These are phyloP conservation scores for Phoenoteleia sp. DNA, from an alignment of 2,888 invertebrate genomes.

Conservation along the genomic window DNA sequence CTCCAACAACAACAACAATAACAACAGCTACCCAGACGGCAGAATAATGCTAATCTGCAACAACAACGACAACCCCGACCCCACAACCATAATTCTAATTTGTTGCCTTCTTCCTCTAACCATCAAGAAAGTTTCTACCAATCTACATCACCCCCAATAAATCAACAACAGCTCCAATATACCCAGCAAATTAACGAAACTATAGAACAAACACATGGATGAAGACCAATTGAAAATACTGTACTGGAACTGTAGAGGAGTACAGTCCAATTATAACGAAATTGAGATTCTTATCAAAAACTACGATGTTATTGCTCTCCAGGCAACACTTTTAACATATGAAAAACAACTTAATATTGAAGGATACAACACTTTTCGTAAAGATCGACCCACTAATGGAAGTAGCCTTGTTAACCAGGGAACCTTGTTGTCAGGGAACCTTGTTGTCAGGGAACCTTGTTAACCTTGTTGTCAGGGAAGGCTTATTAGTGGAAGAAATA, in stretches of 20 bases:
- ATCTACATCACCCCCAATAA: not conserved
- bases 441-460: no score
- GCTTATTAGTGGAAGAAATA: not conserved
- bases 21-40: no score
- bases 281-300: not conserved
- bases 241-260: conserved; percentile 25
- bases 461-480: no score
- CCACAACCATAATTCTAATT: no score
- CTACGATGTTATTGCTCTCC: conserved; percentile 5
- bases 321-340: not conserved
- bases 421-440: no score
- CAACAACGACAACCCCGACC: no score
- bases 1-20: no score
- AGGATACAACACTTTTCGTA: not conserved
- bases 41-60: no score
- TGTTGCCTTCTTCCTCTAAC: no score
- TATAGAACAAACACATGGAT: not conserved
- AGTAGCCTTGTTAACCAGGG: not conserved
- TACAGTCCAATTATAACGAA: not conserved
- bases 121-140: no score
- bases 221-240: not conserved
- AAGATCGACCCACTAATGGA: not conserved
- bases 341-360: not conserved
- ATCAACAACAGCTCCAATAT: not conserved
- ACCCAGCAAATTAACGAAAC: no score